A percentile compares a stretch with the other conserved stretches of the same genome.
Evolutionary conservation across 2,113 vertebrate genomes (phyloP).

Genomic region (Lagopus muta): DNA sequence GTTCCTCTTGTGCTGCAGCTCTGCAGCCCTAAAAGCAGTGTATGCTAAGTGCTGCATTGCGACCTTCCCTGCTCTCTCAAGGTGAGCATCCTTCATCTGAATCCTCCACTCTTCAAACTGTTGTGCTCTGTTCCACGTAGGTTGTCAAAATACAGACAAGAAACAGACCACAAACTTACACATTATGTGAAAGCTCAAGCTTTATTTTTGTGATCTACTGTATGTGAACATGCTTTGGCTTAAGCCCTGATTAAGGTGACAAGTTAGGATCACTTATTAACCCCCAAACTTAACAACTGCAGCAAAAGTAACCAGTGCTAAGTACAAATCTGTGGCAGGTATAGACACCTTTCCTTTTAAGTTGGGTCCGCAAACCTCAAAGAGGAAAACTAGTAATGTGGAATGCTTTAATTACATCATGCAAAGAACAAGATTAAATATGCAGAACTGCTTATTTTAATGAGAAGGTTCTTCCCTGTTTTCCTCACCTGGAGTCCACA

Average conservation of each 20-base stretch:
- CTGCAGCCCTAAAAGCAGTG: not conserved
- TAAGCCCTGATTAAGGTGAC: not conserved
- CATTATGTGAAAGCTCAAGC: not conserved
- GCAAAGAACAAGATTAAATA: not conserved
- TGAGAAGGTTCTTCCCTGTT: not conserved
- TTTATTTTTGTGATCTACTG: not conserved
- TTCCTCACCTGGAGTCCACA: not conserved
- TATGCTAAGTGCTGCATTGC: fast-evolving
- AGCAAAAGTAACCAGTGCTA: not conserved
- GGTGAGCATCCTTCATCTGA: fast-evolving
- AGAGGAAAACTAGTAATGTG: not conserved
- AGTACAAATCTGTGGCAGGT: not conserved
- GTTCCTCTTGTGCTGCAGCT: not conserved
- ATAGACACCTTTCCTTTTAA: not conserved
- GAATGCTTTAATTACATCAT: not conserved
- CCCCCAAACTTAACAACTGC: not conserved
- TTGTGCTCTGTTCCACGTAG: fast-evolving
- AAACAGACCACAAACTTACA: not conserved
- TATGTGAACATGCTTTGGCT: not conserved
- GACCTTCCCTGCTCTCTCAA: fast-evolving
- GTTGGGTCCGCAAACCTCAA: not conserved
- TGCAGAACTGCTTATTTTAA: not conserved
- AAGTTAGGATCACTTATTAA: not conserved
- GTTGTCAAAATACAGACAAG: not conserved
- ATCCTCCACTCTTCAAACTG: fast-evolving